Evolutionary conservation across 2,888 invertebrate species (phyloP).

Genomic region (Agrotis exclamationis): DNA sequence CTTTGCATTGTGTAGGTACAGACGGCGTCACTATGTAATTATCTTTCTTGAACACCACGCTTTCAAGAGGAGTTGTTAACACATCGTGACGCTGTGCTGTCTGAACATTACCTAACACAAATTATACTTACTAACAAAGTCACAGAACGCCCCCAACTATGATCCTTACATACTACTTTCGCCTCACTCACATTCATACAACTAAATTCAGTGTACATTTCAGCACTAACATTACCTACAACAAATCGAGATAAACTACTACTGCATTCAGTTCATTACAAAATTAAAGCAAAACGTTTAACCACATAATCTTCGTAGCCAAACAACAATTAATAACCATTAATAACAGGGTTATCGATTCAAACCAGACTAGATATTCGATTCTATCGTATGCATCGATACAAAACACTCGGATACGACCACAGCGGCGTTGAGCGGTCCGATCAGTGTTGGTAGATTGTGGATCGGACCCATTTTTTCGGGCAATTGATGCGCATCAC

Average conservation of each 20-base stretch:
- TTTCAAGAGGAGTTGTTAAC: no score
- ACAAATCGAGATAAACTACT: slow-evolving; percentile 14
- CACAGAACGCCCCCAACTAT: no score
- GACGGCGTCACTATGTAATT: no score
- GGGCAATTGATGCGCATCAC: background rate
- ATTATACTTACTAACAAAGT: no score
- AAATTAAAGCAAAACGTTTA: slow-evolving; percentile 40
- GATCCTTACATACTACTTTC: no score
- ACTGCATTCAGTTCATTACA: slow-evolving; percentile 20
- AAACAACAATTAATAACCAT: slow-evolving; percentile 55
- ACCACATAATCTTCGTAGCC: slow-evolving; percentile 50
- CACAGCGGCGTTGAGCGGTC: slow-evolving; percentile 40
- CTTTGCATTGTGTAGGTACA: background rate
- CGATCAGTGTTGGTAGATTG: slow-evolving; percentile 42
- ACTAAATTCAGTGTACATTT: no score
- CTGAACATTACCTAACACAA: no score
- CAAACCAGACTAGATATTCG: slow-evolving; percentile 46
- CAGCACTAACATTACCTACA: background rate
- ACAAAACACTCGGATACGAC: slow-evolving; percentile 50
- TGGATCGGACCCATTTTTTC: background rate
- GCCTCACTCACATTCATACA: no score
- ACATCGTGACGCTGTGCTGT: no score
- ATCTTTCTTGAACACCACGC: no score
- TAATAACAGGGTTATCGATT: slow-evolving; percentile 54
- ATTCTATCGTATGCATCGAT: slow-evolving; percentile 45